Evolutionary conservation across 1,140 invertebrate species (phyloP).

Genomic region (Polyergus mexicanus): DNA sequence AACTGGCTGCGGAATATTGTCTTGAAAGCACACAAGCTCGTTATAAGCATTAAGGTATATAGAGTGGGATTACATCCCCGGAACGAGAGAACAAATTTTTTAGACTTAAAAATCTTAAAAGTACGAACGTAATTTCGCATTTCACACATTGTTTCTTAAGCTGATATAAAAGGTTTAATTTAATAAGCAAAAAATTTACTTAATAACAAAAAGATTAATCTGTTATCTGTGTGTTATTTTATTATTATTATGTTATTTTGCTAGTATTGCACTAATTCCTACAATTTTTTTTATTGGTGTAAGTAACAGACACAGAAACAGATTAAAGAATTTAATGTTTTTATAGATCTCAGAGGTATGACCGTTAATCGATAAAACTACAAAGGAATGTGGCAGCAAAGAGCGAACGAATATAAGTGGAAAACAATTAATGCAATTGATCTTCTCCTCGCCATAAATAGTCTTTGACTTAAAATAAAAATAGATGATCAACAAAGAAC

Average conservation of each 20-base stretch:
- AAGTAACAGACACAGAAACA: neutral
- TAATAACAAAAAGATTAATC: neutral
- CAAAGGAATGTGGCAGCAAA: neutral
- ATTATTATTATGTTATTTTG: neutral
- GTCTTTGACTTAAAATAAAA: conserved; percentile 8
- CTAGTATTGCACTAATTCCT: neutral
- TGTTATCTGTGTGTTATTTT: neutral
- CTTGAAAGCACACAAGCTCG: neutral
- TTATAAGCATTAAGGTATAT: neutral
- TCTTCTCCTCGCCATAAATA: conserved; percentile 1
- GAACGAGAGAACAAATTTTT: conserved; percentile 23
- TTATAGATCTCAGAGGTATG: neutral
- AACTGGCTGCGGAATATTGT: neutral
- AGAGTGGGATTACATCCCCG: neutral
- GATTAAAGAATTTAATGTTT: neutral
- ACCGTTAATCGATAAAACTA: neutral
- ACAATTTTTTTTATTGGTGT: neutral
- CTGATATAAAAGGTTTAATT: conserved; percentile 26
- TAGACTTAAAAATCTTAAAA: neutral
- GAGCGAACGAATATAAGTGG: conserved; percentile 3
- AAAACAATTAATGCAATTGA: conserved; percentile 33
- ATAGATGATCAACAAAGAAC: conserved; percentile 12
- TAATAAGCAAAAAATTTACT: neutral
- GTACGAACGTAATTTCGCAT: neutral
- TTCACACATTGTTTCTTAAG: conserved; percentile 9